Base-by-base conservation (phyloP, 2,797 vertebrate species). In the Sebastes iracundus region DNA sequence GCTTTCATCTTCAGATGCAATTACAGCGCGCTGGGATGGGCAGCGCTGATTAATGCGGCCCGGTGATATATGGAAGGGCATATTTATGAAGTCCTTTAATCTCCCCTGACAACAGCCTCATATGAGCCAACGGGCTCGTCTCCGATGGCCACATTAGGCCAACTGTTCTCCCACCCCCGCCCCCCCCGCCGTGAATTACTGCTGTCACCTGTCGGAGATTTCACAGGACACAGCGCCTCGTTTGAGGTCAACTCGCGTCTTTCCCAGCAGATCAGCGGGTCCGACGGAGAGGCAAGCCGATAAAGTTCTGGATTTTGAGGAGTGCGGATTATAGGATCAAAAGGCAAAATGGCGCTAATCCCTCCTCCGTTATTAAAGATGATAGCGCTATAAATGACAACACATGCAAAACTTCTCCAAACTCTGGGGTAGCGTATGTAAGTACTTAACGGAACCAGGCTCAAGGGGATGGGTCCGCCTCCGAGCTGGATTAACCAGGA, bases 301-400 rank as follows among this genome's bases (percentile, higher is more conserved):
- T 93, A 91, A 93, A 93, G 92, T 93, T 92, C 87, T 74, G 91
- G 91, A 90, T 91, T 93, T 94, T 80, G 87, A 87, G 72, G 84
- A 90, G 87, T 84, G 85, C 60, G 92, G 94, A 93, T 95, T 95
- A 95, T 86, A 81, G 93, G 96, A 96, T 96, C 93, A 96, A 94
- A 95, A 93, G 93, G 90, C 89, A 91, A 90, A 42, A 42, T 83
- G 86, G 90, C 59, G 88, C 94, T 96, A 96, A 96, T 95, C 96
- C 94, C 87, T 91, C 88, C 72, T 42, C 90, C 80, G 92, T 95
- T 95, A 95, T 96, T 95, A 95, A 89, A 91, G 92, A 95, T 94
- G 95, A 95, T 95, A 91, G 90, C 38, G 59, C 86, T 95, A 90
- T 95, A 94, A 95, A 94, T 95, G 95, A 95, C 94, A 96, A 95